A percentile compares a stretch with the other conserved stretches of the same genome.
phyloP scores from a whole-genome alignment of 2,797 vertebrate species.

The Clarias platycephalus region DNA sequence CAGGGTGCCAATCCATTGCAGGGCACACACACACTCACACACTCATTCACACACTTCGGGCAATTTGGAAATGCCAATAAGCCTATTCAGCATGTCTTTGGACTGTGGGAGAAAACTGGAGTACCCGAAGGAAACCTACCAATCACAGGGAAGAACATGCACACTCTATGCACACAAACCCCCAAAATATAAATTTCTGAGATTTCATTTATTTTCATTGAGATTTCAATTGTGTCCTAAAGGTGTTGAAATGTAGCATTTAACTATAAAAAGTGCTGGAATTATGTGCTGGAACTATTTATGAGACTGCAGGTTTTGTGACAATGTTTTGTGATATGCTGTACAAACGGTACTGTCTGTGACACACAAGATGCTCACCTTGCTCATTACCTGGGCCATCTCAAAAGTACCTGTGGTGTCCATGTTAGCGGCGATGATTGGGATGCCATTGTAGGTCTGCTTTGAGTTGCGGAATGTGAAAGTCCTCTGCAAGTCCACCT shows the following conservation, averaged over 20 bases:
- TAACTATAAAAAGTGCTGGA: not conserved
- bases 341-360: not conserved
- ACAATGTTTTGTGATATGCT: not conserved
- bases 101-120: too few relatives aligned
- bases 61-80: too few relatives aligned
- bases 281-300: too few relatives aligned
- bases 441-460: constrained; percentile 93
- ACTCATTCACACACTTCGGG: too few relatives aligned
- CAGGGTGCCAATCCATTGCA: too few relatives aligned
- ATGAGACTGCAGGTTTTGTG: not conserved
- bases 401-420: constrained; percentile 98
- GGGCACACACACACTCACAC: too few relatives aligned
- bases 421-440: constrained; percentile 97
- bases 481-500: constrained; percentile 92
- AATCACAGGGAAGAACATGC: too few relatives aligned
- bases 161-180: too few relatives aligned
- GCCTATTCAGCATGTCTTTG: too few relatives aligned
- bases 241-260: not conserved
- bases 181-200: not conserved
- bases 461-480: constrained; percentile 98
- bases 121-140: too few relatives aligned
- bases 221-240: not conserved
- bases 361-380: constrained; percentile 75
- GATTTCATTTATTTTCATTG: not conserved
- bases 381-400: constrained; percentile 91